These are phyloP conservation scores for Oceanodroma tethys DNA, from an alignment of 2,113 vertebrate species.

Conservation along the genomic window DNA sequence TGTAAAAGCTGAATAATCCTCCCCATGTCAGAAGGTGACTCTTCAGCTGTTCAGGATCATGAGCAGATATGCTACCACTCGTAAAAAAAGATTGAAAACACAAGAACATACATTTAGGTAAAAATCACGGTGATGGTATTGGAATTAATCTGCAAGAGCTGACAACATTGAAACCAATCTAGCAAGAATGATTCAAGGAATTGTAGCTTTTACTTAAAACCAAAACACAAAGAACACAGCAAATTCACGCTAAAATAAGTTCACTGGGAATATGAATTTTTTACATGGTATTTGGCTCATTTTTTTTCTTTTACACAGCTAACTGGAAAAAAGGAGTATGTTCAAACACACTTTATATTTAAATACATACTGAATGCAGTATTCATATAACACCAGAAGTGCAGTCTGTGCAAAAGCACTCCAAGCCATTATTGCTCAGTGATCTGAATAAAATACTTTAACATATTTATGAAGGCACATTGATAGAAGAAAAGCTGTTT, in stretches of 20 bases:
- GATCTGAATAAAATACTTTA: conserved; percentile 20
- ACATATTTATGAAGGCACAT: conserved; percentile 66
- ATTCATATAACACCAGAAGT: not conserved
- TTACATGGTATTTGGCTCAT: conserved; percentile 74
- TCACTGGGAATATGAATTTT: conserved; percentile 30
- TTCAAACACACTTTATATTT: conserved; percentile 10
- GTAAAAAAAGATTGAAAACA: conserved; percentile 74
- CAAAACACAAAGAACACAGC: conserved; percentile 18
- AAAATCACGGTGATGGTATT: conserved; percentile 53
- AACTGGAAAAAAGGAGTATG: not conserved
- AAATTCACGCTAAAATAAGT: conserved; percentile 52
- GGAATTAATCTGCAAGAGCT: conserved; percentile 60
- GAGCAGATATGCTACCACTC: conserved; percentile 74
- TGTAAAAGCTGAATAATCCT: conserved; percentile 80
- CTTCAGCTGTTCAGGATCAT: conserved; percentile 91
- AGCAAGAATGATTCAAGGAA: conserved; percentile 44
- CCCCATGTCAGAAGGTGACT: conserved; percentile 81
- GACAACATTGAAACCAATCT: conserved; percentile 45
- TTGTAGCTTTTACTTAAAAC: conserved; percentile 57
- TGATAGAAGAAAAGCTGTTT: conserved; percentile 24
- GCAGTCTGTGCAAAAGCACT: conserved; percentile 49
- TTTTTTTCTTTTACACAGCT: conserved; percentile 38
- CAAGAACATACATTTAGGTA: conserved; percentile 53
- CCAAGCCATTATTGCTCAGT: not conserved
- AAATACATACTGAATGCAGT: not conserved